Percentiles rank a stretch among this genome's conserved stretches.
Evolutionary conservation across 2,113 vertebrate genomes (phyloP).

Genomic region (Chloroceryle aenea): DNA sequence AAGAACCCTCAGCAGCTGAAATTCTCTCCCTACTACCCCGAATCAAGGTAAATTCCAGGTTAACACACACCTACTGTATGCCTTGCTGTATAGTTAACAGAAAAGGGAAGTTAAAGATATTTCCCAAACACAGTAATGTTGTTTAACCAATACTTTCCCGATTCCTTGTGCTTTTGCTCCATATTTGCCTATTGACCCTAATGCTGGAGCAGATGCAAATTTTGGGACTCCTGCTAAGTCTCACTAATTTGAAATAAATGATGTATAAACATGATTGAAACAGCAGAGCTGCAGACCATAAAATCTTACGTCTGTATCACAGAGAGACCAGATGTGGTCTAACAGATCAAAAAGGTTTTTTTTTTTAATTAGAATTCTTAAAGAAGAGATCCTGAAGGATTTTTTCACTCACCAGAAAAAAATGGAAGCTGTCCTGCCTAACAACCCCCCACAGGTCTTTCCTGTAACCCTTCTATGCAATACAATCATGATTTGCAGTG

Average conservation of each 20-base stretch:
- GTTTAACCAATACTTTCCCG: neutral
- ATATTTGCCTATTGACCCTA: neutral
- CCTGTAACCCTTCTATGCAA: neutral
- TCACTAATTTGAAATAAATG: conserved; percentile 19
- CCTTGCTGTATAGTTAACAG: neutral
- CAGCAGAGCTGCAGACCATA: neutral
- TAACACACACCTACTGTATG: neutral
- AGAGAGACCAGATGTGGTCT: neutral
- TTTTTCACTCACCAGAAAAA: neutral
- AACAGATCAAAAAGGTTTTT: neutral
- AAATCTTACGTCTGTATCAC: neutral
- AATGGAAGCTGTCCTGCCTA: neutral
- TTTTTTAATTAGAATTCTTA: neutral
- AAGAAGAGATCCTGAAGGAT: neutral
- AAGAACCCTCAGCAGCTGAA: neutral
- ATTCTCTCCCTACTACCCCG: neutral
- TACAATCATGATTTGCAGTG: neutral
- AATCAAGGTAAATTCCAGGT: neutral
- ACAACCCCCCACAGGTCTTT: neutral
- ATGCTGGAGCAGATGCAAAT: neutral
- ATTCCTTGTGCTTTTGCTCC: neutral
- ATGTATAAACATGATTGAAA: neutral
- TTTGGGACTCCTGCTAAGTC: neutral
- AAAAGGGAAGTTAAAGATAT: neutral
- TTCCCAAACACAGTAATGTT: neutral